These are phyloP conservation scores for Campylomormyrus numenius DNA, from an alignment of 2,113 vertebrate genomes.

Conservation along the genomic window DNA sequence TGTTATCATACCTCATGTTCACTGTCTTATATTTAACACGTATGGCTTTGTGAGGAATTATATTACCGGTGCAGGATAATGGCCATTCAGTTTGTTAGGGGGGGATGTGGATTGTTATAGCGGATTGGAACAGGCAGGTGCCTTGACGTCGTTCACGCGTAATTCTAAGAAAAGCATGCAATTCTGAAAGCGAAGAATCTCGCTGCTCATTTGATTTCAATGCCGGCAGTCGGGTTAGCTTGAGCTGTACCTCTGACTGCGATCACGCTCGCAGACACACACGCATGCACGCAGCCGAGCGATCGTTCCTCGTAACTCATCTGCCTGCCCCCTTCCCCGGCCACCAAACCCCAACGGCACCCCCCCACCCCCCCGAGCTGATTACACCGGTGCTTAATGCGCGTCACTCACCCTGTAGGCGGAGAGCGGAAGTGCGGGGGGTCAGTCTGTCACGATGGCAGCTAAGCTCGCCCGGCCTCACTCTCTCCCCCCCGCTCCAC, in stretches of 20 bases:
- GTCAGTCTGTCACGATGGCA: background rate
- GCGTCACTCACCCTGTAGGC: background rate
- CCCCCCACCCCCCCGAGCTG: background rate
- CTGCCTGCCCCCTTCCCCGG: background rate
- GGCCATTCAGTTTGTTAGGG: background rate
- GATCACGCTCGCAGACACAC: background rate
- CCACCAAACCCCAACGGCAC: background rate
- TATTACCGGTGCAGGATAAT: background rate
- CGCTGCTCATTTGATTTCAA: background rate
- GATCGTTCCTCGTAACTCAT: background rate
- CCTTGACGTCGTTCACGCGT: background rate
- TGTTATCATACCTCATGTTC: background rate
- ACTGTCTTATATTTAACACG: background rate
- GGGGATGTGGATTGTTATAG: background rate
- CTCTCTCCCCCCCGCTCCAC: background rate
- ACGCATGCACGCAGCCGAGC: background rate
- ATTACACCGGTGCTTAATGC: background rate
- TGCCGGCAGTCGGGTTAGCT: background rate
- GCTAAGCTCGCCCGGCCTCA: background rate
- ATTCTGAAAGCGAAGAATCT: background rate
- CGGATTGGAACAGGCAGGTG: background rate
- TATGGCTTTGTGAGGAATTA: background rate
- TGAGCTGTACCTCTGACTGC: background rate
- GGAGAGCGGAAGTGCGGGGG: background rate
- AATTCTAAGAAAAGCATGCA: background rate